Conservation (phyloP, 2,113 vertebrate genomes). For the Malurus alboscapulatus region DNA sequence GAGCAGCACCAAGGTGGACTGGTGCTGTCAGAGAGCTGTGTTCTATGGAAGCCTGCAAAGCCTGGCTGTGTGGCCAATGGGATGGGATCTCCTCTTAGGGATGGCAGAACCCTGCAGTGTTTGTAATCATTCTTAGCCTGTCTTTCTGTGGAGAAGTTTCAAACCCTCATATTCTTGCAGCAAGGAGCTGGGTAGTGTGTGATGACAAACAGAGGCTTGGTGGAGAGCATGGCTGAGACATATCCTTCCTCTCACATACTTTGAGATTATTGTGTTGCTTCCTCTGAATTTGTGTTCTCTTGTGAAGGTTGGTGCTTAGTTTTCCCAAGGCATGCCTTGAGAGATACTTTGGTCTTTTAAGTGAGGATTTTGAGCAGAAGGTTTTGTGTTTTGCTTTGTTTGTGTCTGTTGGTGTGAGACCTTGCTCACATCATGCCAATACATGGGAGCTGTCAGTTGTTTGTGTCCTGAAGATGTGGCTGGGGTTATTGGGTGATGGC, state of each 20-base stretch:
- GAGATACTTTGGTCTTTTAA: neutral
- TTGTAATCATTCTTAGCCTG: neutral
- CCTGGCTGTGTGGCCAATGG: neutral
- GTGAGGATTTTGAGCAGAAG: neutral
- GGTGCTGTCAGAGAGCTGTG: neutral
- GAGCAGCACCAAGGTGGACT: neutral
- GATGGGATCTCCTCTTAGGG: neutral
- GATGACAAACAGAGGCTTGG: neutral
- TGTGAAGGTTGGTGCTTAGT: neutral
- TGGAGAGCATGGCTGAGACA: neutral
- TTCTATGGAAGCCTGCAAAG: neutral
- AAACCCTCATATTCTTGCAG: fast-evolving
- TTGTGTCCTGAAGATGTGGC: neutral
- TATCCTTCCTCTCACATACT: neutral
- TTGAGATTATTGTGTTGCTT: neutral
- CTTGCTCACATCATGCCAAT: neutral
- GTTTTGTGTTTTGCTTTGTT: neutral
- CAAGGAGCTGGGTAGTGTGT: neutral
- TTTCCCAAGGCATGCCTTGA: neutral
- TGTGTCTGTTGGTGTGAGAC: neutral
- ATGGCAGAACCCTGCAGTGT: neutral
- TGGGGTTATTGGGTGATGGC: neutral
- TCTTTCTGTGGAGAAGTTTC: neutral
- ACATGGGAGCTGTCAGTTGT: fast-evolving
- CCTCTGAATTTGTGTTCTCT: neutral